These are phyloP conservation scores for Euura saliciscinereae DNA, from an alignment of 1,140 invertebrate genomes.

Conservation along the genomic window DNA sequence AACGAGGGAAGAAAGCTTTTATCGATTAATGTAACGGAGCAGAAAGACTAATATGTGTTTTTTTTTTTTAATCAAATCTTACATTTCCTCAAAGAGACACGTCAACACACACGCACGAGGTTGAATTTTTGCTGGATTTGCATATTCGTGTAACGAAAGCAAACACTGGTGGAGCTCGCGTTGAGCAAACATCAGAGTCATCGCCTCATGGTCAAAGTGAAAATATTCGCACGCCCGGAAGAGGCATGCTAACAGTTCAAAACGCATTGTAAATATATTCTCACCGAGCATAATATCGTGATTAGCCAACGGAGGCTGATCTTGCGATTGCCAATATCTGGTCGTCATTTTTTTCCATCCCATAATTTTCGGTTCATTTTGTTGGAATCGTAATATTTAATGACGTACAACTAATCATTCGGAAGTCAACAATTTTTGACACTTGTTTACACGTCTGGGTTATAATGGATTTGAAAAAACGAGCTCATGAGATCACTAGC, in stretches of 20 bases:
- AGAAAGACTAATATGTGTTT: background rate
- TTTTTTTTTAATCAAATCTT: background rate
- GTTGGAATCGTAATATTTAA: no score
- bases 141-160: slow-evolving; percentile 14
- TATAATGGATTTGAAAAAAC: no score
- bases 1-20: no score
- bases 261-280: background rate
- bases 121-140: background rate
- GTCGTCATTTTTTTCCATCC: no score
- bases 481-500: no score
- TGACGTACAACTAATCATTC: no score
- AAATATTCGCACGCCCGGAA: background rate
- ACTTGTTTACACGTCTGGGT: no score
- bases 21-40: no score
- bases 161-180: slow-evolving; percentile 5
- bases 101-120: background rate
- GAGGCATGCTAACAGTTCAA: background rate
- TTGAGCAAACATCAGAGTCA: slow-evolving; percentile 7
- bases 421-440: no score
- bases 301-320: background rate
- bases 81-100: background rate
- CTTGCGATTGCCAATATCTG: background rate
- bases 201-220: background rate
- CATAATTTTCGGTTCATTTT: no score
- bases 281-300: background rate